A percentile compares a stretch with the other conserved stretches of the same genome.
phyloP scores from a whole-genome alignment of 2,888 invertebrate genomes.

The Phorcus lineatus region DNA sequence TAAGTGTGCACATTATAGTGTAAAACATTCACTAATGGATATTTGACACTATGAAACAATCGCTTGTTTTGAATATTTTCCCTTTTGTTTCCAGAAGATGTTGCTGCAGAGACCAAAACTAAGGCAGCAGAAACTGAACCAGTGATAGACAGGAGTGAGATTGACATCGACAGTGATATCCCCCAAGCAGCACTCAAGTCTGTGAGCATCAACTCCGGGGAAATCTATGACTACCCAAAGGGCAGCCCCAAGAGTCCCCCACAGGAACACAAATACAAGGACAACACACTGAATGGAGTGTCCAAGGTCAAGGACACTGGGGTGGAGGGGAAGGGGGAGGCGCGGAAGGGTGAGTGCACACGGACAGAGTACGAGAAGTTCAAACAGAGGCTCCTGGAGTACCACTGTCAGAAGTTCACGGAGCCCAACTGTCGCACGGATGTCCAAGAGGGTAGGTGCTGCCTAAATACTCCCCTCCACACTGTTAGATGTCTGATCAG shows the following conservation, averaged over 20 bases:
- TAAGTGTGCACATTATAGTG: no score
- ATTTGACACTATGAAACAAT: no score
- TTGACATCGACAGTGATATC: constrained; percentile 18
- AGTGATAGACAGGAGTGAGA: background rate
- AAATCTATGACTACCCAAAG: background rate
- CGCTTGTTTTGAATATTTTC: no score
- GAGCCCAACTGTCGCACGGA: constrained; percentile 59
- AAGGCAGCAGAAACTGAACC: background rate
- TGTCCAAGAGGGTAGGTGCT: constrained; percentile 36
- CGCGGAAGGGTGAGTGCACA: constrained; percentile 49
- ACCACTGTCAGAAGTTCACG: constrained; percentile 65
- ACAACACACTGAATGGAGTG: background rate
- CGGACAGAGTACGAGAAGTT: constrained; percentile 59
- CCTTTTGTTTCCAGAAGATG: no score
- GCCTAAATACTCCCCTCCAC: background rate
- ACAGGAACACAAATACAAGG: background rate
- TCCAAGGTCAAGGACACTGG: background rate
- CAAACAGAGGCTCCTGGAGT: constrained; percentile 63
- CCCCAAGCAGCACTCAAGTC: background rate
- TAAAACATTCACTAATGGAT: no score
- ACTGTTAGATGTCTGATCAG: background rate
- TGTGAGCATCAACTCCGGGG: background rate
- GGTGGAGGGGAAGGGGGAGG: background rate
- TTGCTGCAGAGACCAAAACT: no score
- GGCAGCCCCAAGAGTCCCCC: background rate